Conservation (phyloP, 2,113 vertebrate species). For the Ochotona princeps region DNA sequence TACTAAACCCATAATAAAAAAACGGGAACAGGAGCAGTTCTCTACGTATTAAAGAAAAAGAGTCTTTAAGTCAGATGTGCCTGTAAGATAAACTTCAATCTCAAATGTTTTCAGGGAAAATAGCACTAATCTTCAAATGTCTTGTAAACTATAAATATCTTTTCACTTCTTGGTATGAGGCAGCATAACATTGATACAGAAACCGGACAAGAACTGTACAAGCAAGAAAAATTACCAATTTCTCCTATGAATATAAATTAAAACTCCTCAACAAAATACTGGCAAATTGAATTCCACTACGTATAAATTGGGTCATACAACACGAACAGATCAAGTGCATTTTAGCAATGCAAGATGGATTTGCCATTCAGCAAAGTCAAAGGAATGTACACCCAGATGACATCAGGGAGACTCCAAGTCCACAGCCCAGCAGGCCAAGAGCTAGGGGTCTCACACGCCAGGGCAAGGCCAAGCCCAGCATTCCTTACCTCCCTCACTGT, state of each 20-base stretch:
- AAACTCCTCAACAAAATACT: conserved; percentile 12
- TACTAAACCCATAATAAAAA: not conserved
- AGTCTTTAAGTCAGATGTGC: not conserved
- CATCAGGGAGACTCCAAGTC: not conserved
- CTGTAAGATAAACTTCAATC: not conserved
- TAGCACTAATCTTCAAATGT: not conserved
- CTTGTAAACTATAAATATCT: not conserved
- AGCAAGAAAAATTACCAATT: conserved; percentile 41
- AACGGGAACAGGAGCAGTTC: not conserved
- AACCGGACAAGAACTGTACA: not conserved
- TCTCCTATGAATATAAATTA: not conserved
- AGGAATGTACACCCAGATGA: not conserved
- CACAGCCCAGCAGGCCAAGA: not conserved
- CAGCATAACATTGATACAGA: not conserved
- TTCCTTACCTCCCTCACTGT: not conserved
- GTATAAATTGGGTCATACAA: not conserved
- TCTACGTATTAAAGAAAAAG: not conserved
- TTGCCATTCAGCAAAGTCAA: not conserved
- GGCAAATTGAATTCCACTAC: not conserved
- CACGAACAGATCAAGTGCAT: not conserved
- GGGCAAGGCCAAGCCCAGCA: not conserved
- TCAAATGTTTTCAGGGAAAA: not conserved
- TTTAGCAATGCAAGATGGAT: not conserved
- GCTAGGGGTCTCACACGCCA: not conserved
- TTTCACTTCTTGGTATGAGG: not conserved